Conservation (phyloP, 2,797 vertebrate genomes). For the Coracias cyanogaster region DNA sequence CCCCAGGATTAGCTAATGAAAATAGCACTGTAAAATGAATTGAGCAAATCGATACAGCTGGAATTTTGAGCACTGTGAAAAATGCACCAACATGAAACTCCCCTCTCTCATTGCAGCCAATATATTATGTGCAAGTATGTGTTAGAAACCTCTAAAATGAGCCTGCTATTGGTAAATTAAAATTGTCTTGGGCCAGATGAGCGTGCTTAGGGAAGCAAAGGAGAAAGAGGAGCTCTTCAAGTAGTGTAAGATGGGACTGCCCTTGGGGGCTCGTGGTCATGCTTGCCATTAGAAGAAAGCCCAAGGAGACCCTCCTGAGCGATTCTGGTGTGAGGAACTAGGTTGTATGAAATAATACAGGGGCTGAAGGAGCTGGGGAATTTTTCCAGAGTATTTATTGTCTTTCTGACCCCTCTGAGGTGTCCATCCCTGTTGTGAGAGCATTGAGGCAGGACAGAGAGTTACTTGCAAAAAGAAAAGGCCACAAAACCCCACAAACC, state of each 20-base stretch:
- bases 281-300: not conserved
- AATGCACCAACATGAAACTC: not conserved
- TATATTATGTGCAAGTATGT: conserved; percentile 16
- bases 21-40: conserved; percentile 49
- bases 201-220: not conserved
- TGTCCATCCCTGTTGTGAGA: not conserved
- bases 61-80: conserved; percentile 42
- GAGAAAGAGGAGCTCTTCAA: not conserved
- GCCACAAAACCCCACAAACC: not conserved
- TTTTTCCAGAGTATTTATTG: not conserved
- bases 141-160: conserved; percentile 15
- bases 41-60: conserved; percentile 29
- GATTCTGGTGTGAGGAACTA: not conserved
- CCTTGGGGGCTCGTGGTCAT: not conserved
- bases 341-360: not conserved
- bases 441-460: not conserved
- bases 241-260: not conserved
- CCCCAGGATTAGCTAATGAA: conserved; percentile 39
- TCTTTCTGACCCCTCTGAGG: not conserved
- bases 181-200: not conserved
- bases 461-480: not conserved
- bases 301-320: not conserved
- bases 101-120: not conserved
- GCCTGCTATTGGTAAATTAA: conserved; percentile 47
- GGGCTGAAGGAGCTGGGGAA: not conserved